A percentile compares a stretch with the other conserved stretches of the same genome.
These are phyloP conservation scores for Tinea semifulvella DNA, from an alignment of 2,888 invertebrate genomes.

Conservation along the genomic window DNA sequence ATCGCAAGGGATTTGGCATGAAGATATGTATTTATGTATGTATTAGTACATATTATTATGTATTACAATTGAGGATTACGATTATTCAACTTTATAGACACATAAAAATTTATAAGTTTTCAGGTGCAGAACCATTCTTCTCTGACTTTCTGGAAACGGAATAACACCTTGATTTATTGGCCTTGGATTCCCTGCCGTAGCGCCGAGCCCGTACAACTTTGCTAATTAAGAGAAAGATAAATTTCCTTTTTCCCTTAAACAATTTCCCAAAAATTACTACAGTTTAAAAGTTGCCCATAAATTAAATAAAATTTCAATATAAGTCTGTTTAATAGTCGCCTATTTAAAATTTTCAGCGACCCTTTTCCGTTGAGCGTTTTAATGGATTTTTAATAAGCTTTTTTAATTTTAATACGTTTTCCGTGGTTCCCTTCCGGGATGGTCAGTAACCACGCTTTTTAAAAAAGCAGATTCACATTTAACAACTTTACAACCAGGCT, in stretches of 20 bases:
- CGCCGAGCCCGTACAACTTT: slow-evolving; percentile 43
- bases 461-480: no score
- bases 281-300: slow-evolving; percentile 30
- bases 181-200: slow-evolving; percentile 46
- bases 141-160: slow-evolving; percentile 23
- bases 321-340: slow-evolving; percentile 10
- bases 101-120: slow-evolving; percentile 8
- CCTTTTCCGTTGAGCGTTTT: slow-evolving; percentile 5
- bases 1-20: no score
- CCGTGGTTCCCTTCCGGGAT: no score
- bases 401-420: neutral
- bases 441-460: no score
- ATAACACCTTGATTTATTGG: slow-evolving; percentile 59
- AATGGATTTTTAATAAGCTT: neutral
- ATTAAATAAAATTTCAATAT: slow-evolving; percentile 29
- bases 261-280: slow-evolving; percentile 49
- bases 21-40: no score
- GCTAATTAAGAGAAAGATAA: slow-evolving; percentile 64
- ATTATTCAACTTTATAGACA: neutral
- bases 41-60: no score
- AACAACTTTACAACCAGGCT: no score
- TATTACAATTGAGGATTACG: no score
- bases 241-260: slow-evolving; percentile 58
- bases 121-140: slow-evolving; percentile 8
- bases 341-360: slow-evolving; percentile 10